phyloP scores from a whole-genome alignment of 2,888 invertebrate genomes.

The Cheilosia vulpina region DNA sequence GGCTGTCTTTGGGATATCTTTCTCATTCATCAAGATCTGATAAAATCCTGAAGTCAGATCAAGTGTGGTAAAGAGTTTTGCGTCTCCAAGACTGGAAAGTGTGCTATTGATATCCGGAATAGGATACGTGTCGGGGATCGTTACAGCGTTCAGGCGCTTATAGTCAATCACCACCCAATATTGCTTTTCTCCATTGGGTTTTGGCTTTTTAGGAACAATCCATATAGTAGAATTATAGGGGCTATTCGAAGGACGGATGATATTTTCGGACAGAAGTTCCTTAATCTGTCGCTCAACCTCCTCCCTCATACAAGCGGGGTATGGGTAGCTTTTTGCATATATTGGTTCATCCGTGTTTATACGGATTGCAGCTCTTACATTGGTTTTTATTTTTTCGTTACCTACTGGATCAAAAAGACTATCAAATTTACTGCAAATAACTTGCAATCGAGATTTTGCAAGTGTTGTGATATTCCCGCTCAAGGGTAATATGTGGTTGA shows the following conservation, averaged over 20 bases:
- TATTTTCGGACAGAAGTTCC: conserved; percentile 77
- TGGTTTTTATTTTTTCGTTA: conserved; percentile 9
- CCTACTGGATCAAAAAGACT: conserved; percentile 5
- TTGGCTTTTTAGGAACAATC: no score
- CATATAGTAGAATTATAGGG: conserved; percentile 77
- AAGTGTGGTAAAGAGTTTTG: neutral
- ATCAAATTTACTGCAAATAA: neutral
- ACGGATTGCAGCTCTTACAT: conserved; percentile 7
- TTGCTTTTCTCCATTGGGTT: no score
- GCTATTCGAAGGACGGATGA: conserved; percentile 78
- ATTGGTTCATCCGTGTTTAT: conserved; percentile 74
- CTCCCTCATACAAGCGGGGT: conserved; percentile 78
- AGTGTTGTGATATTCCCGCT: neutral
- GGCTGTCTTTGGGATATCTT: neutral
- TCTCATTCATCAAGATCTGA: neutral
- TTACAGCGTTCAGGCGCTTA: no score
- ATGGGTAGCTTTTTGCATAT: conserved; percentile 79
- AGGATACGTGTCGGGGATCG: no score
- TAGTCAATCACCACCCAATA: no score
- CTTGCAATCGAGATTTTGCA: neutral
- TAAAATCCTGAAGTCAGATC: neutral
- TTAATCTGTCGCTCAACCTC: conserved; percentile 77
- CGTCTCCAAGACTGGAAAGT: neutral
- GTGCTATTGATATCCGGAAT: neutral
- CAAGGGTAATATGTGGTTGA: neutral